Conservation (phyloP, 92 coral and sea anemone species). For the Pocillopora meandrina region DNA sequence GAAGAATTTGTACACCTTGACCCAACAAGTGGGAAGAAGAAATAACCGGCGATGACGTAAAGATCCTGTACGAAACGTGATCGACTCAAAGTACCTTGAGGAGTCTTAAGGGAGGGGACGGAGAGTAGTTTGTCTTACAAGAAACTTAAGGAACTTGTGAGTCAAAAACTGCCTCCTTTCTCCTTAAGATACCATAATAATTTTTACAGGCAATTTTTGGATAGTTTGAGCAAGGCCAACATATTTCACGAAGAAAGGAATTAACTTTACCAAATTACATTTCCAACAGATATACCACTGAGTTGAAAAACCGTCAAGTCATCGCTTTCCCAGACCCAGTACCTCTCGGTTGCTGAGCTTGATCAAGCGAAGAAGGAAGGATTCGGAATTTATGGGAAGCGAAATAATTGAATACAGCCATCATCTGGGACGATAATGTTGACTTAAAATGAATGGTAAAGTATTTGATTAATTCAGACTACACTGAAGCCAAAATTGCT, state of each 20-base stretch:
- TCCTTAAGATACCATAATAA: not conserved
- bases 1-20: constrained; percentile 57
- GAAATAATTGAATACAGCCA: not conserved
- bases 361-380: not conserved
- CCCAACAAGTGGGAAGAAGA: constrained; percentile 98
- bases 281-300: not conserved
- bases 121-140: not conserved
- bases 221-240: not conserved
- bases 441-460: constrained; percentile 91
- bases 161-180: not conserved
- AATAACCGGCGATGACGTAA: constrained; percentile 62
- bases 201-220: not conserved
- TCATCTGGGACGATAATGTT: constrained; percentile 59
- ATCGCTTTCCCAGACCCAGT: constrained; percentile 16
- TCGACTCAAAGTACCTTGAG: constrained; percentile 4
- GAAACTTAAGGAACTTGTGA: not conserved
- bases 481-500: not conserved
- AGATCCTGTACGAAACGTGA: constrained; percentile 45
- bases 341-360: not conserved
- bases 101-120: constrained; percentile 17
- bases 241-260: not conserved
- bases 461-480: not conserved
- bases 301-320: not conserved
- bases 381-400: not conserved
- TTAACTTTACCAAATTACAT: not conserved